Evolutionary conservation across 2,113 vertebrate genomes (phyloP), one percentile per base, ranked within the genome.

Genomic region (Paralichthys olivaceus): DNA sequence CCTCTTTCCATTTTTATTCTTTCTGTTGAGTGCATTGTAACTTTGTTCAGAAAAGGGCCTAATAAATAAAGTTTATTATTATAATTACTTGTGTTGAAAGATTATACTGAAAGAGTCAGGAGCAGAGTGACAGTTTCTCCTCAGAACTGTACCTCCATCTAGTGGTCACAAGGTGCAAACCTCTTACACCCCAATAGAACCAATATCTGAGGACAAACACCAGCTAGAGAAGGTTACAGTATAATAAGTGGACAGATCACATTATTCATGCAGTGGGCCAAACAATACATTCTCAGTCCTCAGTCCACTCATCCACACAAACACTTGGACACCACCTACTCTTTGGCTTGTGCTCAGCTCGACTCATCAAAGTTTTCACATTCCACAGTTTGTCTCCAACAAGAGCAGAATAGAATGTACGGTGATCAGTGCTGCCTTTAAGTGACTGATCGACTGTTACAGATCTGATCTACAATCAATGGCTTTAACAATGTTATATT

Each of bases 131-230:
- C 1, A 22, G 34, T 5, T 59, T 70, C 49, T 43, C 20, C 26
- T 76, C 71, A 54, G 84, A 47, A 14, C 70, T 82, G 23, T 69
- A 72, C 70, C 47, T 49, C 91, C 92, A 88, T 68, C 94, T 93
- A 87, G 90, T 93, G 94, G 89, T 69, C 69, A 84, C 12, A 74
- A 43, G 7, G n/a, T 20, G n/a, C 51, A 71, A 67, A 60, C 9
- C 23, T 5, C 1, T 6, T 17, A 34, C 0, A 7, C 15, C 0
- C 12, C 15, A 34, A 45, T 29, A 15, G 57, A 53, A 61, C 2
- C 56, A 63, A 2, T 7, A 43, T 22, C 12, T 14, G 8, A 23
- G 14, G 11, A 23, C 57, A 8, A n/a, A 71, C 45, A 66, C 29
- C 56, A 58, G 20, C 47, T 6, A 20, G 19, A 49, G 47, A 17